Evolutionary conservation across 2,888 invertebrate species (phyloP).

Genomic region (Epinotia demarniana): DNA sequence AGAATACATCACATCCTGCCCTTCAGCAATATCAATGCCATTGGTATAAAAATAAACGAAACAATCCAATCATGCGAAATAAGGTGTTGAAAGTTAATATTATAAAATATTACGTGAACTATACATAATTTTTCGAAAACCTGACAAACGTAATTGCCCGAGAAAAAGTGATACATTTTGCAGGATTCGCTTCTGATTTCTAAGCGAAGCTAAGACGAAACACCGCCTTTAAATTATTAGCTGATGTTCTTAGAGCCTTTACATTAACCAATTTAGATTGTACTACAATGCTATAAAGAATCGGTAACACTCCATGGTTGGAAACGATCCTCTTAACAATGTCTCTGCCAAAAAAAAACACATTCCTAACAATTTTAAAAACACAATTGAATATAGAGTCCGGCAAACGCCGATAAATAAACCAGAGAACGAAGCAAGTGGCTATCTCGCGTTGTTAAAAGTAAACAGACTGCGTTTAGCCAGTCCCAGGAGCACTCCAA

Average conservation of each 20-base stretch:
- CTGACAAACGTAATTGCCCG: not conserved
- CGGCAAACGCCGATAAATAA: conserved; percentile 17
- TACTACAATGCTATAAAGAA: not conserved
- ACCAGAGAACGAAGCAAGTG: conserved; percentile 32
- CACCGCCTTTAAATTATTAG: not conserved
- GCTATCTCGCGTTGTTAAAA: conserved; percentile 29
- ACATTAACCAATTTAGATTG: not conserved
- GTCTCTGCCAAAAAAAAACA: conserved; percentile 4
- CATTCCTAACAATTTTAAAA: conserved; percentile 3
- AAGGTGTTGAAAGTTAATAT: not conserved
- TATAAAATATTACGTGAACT: not conserved
- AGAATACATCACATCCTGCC: conserved; percentile 36
- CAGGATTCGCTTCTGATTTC: too few species aligned
- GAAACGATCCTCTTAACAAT: not conserved
- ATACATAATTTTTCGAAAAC: not conserved
- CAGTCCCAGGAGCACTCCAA: conserved; percentile 19
- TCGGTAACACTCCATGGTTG: not conserved
- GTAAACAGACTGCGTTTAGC: conserved; percentile 36
- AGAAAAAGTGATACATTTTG: not conserved
- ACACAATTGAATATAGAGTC: conserved; percentile 25
- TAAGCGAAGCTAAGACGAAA: not conserved
- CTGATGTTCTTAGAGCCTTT: not conserved
- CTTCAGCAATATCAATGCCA: conserved; percentile 38
- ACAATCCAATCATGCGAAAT: conserved; percentile 4
- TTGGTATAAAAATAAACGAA: conserved; percentile 26